A percentile compares a stretch with the other conserved stretches of the same genome.
phyloP scores from a whole-genome alignment of 2,888 invertebrate genomes.

The Acanthoscelides obtectus region DNA sequence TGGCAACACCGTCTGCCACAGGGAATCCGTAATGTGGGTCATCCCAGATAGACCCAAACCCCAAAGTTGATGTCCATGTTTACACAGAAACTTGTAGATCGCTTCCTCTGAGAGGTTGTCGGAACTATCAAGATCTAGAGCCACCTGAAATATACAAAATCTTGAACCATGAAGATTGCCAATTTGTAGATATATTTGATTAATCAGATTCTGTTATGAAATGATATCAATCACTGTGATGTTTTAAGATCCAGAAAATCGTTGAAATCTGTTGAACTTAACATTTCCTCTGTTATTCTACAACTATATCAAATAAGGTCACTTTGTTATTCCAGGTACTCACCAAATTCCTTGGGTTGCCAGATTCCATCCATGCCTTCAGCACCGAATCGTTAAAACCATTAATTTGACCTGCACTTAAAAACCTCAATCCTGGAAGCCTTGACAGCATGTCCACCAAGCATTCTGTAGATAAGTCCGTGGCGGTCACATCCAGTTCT shows the following conservation, averaged over 20 bases:
- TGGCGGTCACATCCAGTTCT: slow-evolving; percentile 95
- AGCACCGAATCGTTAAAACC: slow-evolving; percentile 95
- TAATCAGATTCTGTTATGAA: no score
- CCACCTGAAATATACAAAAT: slow-evolving; percentile 50
- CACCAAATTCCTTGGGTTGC: slow-evolving; percentile 60
- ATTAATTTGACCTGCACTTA: slow-evolving; percentile 95
- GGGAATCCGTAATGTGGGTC: slow-evolving; percentile 96
- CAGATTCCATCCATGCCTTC: slow-evolving; percentile 86
- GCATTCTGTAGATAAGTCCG: slow-evolving; percentile 91
- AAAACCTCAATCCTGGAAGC: slow-evolving; percentile 78
- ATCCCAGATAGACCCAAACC: slow-evolving; percentile 90
- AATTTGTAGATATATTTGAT: no score
- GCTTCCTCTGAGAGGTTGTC: slow-evolving; percentile 93
- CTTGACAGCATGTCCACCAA: slow-evolving; percentile 87
- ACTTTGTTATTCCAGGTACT: slow-evolving; percentile 10
- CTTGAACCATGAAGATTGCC: no score
- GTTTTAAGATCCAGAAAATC: no score
- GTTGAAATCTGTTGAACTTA: no score
- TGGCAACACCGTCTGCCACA: slow-evolving; percentile 95
- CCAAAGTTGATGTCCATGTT: slow-evolving; percentile 83
- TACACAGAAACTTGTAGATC: slow-evolving; percentile 84
- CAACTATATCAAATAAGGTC: no score
- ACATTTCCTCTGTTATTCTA: no score
- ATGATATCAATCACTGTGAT: no score
- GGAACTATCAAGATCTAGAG: slow-evolving; percentile 90